Conservation (phyloP, 2,113 vertebrate genomes). For the Pontoporia blainvillei region DNA sequence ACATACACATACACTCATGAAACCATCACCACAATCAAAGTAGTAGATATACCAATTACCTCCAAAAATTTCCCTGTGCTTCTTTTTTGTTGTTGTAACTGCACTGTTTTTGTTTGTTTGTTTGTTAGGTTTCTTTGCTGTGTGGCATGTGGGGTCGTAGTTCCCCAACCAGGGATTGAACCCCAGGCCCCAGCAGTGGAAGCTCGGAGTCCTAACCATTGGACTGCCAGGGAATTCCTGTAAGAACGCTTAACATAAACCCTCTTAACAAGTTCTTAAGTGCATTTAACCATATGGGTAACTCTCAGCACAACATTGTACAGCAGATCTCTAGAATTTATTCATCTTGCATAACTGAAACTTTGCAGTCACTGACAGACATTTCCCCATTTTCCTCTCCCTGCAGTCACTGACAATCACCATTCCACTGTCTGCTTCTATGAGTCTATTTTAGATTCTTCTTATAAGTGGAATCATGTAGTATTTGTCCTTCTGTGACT, state of each 20-base stretch:
- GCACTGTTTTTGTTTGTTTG: too few species aligned
- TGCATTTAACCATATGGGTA: background rate
- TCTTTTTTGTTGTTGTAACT: background rate
- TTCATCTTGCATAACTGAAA: background rate
- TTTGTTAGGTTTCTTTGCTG: background rate
- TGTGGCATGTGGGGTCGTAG: background rate
- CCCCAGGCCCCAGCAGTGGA: background rate
- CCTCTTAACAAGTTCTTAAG: background rate
- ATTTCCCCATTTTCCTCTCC: background rate
- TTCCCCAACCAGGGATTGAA: background rate
- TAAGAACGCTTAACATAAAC: background rate
- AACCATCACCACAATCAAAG: background rate
- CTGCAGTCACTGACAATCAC: rapidly evolving
- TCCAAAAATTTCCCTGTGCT: background rate
- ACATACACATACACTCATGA: background rate
- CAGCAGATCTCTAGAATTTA: background rate
- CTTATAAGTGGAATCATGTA: background rate
- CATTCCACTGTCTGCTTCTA: background rate
- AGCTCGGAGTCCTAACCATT: background rate
- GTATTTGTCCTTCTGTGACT: background rate
- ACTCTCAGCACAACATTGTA: background rate
- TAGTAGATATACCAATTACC: background rate
- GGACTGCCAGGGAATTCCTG: background rate
- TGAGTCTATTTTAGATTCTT: background rate
- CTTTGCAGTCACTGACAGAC: background rate